Evolutionary conservation across 2,888 invertebrate species (phyloP).

Genomic region (Coleophora flavipennella): DNA sequence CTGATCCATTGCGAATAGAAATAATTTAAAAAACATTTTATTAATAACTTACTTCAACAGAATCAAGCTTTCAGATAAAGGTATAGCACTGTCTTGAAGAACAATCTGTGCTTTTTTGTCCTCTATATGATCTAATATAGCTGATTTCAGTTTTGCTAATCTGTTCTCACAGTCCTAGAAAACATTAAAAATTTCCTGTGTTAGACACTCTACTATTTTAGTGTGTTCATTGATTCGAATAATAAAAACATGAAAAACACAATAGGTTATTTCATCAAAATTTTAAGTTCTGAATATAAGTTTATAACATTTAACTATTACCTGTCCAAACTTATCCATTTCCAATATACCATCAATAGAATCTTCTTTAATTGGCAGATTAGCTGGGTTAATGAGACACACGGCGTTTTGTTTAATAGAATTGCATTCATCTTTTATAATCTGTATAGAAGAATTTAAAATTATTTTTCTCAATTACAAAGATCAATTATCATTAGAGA

Average conservation of each 20-base stretch:
- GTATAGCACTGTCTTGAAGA: slow-evolving; percentile 24
- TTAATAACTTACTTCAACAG: slow-evolving; percentile 40
- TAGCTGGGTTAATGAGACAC: slow-evolving; percentile 20
- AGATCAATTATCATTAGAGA: neutral
- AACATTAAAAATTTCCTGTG: neutral
- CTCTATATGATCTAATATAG: slow-evolving; percentile 24
- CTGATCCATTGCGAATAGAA: too few relatives aligned
- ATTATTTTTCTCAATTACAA: neutral
- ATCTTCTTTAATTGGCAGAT: slow-evolving; percentile 16
- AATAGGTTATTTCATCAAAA: too few relatives aligned
- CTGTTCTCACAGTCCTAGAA: neutral
- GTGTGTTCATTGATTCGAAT: too few relatives aligned
- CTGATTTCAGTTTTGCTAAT: slow-evolving; percentile 25
- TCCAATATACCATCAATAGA: slow-evolving; percentile 27
- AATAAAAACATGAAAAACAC: too few relatives aligned
- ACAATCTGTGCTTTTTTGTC: slow-evolving; percentile 27
- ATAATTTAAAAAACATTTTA: too few relatives aligned
- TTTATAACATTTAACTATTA: too few relatives aligned
- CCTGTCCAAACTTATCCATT: slow-evolving; percentile 39
- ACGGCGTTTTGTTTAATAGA: slow-evolving; percentile 28
- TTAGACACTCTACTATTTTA: neutral
- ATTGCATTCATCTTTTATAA: slow-evolving; percentile 27
- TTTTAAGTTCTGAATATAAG: too few relatives aligned
- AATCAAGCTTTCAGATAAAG: slow-evolving; percentile 34
- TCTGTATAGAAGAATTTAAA: slow-evolving; percentile 18